A percentile compares a stretch with the other conserved stretches of the same genome.
phyloP scores from a whole-genome alignment of 2,888 invertebrate genomes.

The Theretra japonica region DNA sequence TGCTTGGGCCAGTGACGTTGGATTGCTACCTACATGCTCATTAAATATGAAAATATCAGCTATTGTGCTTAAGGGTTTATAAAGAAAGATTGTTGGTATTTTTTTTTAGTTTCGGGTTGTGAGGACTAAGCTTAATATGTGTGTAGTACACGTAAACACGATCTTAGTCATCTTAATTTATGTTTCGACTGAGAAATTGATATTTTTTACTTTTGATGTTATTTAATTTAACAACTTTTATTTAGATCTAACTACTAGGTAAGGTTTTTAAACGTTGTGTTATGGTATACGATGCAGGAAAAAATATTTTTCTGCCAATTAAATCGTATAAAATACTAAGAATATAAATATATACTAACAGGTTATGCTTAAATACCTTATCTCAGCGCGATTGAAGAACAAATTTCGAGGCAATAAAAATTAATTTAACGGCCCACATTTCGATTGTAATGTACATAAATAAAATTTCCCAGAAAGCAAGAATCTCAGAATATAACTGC shows the following conservation, averaged over 20 bases:
- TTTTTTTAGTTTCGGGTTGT: too few species aligned
- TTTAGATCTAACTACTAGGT: too few species aligned
- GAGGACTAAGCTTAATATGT: too few species aligned
- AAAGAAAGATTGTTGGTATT: background rate
- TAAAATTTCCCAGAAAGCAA: conserved; percentile 36
- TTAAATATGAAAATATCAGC: conserved; percentile 34
- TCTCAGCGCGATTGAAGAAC: conserved; percentile 6
- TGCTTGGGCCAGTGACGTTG: conserved; percentile 36
- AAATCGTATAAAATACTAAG: background rate
- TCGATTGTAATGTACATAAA: conserved; percentile 26
- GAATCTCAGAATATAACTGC: conserved; percentile 38
- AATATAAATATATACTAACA: background rate
- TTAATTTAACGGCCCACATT: conserved; percentile 24
- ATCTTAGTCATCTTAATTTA: too few species aligned
- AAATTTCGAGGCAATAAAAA: conserved; percentile 12
- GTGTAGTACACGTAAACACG: too few species aligned
- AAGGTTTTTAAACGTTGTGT: too few species aligned
- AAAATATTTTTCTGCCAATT: too few species aligned
- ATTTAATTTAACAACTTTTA: too few species aligned
- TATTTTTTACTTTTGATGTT: too few species aligned
- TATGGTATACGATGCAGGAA: too few species aligned
- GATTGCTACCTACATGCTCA: conserved; percentile 47
- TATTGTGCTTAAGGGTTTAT: background rate
- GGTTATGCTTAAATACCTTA: conserved; percentile 1
- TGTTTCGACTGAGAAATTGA: too few species aligned